Percentiles rank a stretch among this genome's conserved stretches.
Conservation (phyloP, 1,140 invertebrate species). For the Tetramorium parvispinum region DNA sequence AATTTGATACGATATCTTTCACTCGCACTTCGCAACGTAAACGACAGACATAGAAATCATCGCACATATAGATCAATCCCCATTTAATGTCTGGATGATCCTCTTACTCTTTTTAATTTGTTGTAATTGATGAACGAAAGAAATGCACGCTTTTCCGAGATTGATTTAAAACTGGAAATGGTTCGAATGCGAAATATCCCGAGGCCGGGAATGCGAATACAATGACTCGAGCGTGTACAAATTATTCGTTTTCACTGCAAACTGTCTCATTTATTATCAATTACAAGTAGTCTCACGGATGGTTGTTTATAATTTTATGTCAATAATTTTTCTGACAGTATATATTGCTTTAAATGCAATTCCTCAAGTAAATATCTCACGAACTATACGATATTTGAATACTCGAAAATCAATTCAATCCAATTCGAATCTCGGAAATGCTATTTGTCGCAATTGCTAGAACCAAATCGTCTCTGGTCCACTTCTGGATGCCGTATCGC, state of each 20-base stretch:
- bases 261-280: not conserved
- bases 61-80: slow-evolving; percentile 16
- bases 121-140: slow-evolving; percentile 10
- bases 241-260: slow-evolving; percentile 4
- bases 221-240: not conserved
- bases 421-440: not conserved
- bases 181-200: not conserved
- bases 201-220: not conserved
- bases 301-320: not conserved
- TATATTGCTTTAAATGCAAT: not conserved
- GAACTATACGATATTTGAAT: not conserved
- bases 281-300: not conserved
- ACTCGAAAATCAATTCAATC: not conserved
- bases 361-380: not conserved
- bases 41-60: slow-evolving; percentile 3
- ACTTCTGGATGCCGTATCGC: not conserved
- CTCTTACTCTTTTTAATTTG: slow-evolving; percentile 12
- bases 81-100: slow-evolving; percentile 14
- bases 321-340: not conserved
- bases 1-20: slow-evolving; percentile 37
- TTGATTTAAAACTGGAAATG: not conserved
- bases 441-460: not conserved
- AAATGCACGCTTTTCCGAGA: not conserved
- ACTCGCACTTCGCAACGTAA: not conserved
- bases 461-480: not conserved